Evolutionary conservation across 1,140 invertebrate species (phyloP).

Genomic region (Achroia grisella): DNA sequence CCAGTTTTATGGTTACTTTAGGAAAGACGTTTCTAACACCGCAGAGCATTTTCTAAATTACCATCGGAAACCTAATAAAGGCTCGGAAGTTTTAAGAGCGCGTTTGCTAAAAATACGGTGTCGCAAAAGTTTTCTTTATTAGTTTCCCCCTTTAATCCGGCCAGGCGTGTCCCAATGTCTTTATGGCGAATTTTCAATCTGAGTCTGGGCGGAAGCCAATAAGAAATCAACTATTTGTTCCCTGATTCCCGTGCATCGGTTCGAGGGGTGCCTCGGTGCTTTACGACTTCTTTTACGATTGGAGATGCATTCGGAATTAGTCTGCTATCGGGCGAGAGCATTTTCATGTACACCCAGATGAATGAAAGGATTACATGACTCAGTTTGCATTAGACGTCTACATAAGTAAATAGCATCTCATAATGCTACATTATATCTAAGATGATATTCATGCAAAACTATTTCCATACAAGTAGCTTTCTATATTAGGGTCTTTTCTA

Average conservation of each 20-base stretch:
- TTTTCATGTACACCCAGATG: slow-evolving; percentile 66
- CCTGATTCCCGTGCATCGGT: slow-evolving; percentile 62
- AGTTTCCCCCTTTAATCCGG: slow-evolving; percentile 68
- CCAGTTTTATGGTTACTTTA: slow-evolving; percentile 29
- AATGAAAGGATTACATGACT: slow-evolving; percentile 62
- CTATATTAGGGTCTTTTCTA: no score
- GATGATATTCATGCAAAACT: slow-evolving; percentile 9
- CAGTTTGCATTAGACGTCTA: no score
- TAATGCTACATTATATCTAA: no score
- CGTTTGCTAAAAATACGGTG: slow-evolving; percentile 70
- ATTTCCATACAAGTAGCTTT: no score
- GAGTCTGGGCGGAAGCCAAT: slow-evolving; percentile 68
- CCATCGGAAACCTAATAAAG: slow-evolving; percentile 56
- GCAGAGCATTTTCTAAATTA: slow-evolving; percentile 47
- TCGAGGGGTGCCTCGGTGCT: slow-evolving; percentile 58
- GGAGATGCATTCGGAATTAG: slow-evolving; percentile 71
- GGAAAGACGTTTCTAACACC: slow-evolving; percentile 34
- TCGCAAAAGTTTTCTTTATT: slow-evolving; percentile 72
- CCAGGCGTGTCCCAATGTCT: slow-evolving; percentile 70
- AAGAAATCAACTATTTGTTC: slow-evolving; percentile 72
- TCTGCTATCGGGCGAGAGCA: slow-evolving; percentile 47
- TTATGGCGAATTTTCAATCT: slow-evolving; percentile 72
- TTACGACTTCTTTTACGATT: slow-evolving; percentile 73
- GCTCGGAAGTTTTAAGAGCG: slow-evolving; percentile 61
- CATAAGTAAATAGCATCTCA: no score